Evolutionary conservation across 2,888 invertebrate genomes (phyloP).

Genomic region (Palloptera scutellata): DNA sequence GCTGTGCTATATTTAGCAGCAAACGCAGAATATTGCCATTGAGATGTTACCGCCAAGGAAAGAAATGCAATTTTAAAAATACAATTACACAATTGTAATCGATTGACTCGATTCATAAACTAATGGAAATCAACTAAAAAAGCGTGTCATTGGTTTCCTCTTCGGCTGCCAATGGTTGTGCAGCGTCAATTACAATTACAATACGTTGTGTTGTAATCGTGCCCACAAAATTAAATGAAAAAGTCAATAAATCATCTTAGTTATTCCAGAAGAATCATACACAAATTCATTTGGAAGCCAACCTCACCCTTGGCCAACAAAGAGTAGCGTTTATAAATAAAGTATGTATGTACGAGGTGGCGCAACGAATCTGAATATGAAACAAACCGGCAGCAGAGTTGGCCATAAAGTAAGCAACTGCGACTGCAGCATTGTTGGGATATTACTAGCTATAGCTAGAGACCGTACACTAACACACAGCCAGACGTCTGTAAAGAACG

Average conservation of each 20-base stretch:
- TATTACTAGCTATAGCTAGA: neutral
- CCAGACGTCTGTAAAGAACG: neutral
- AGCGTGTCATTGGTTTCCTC: slow-evolving; percentile 29
- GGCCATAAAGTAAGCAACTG: slow-evolving; percentile 22
- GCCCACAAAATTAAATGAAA: slow-evolving; percentile 15
- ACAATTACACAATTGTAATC: too few species aligned
- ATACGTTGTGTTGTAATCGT: too few species aligned
- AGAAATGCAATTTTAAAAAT: too few species aligned
- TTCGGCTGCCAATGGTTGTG: slow-evolving; percentile 12
- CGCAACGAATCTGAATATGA: slow-evolving; percentile 26
- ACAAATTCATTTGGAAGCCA: neutral
- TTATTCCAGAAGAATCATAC: neutral
- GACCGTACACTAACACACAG: neutral
- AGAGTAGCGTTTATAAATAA: too few species aligned
- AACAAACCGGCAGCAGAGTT: slow-evolving; percentile 24
- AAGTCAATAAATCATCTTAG: slow-evolving; percentile 22
- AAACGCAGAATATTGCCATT: too few species aligned
- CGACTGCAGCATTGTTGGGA: slow-evolving; percentile 19
- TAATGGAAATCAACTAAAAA: slow-evolving; percentile 1
- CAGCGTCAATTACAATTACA: neutral
- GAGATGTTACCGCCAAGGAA: too few species aligned
- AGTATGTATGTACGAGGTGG: neutral
- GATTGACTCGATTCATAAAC: too few species aligned
- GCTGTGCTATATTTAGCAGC: too few species aligned
- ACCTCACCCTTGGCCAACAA: too few species aligned